phyloP scores from a whole-genome alignment of 2,797 vertebrate species.

The Aplochiton taeniatus region DNA sequence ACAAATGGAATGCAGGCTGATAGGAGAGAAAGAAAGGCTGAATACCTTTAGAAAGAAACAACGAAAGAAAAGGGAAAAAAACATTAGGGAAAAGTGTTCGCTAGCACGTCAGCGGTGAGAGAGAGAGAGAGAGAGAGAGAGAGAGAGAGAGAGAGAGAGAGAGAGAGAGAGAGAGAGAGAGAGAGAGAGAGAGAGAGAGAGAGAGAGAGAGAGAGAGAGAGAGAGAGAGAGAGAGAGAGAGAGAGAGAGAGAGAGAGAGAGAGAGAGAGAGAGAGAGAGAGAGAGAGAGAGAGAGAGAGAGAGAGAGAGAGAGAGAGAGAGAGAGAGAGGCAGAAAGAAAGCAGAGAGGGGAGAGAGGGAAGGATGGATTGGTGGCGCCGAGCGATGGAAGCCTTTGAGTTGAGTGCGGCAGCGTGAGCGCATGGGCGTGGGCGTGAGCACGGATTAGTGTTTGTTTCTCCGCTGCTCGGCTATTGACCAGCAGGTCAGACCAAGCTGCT shows the following conservation, averaged over 20 bases:
- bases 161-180: too few relatives aligned
- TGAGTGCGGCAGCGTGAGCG: background rate
- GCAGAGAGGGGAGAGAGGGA: background rate
- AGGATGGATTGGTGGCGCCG: background rate
- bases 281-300: background rate
- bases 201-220: background rate
- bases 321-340: background rate
- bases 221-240: background rate
- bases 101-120: too few relatives aligned
- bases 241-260: background rate
- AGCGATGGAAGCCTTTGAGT: slow-evolving; percentile 3
- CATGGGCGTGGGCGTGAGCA: slow-evolving; percentile 1
- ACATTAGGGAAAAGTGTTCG: too few relatives aligned
- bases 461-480: slow-evolving; percentile 11
- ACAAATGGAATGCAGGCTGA: too few relatives aligned
- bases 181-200: too few relatives aligned
- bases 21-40: too few relatives aligned
- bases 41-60: too few relatives aligned
- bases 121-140: too few relatives aligned
- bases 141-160: too few relatives aligned
- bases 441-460: slow-evolving; percentile 22
- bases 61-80: background rate
- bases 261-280: background rate
- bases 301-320: background rate
- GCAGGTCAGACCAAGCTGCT: slow-evolving; percentile 6